Evolutionary conservation across 92 coral and sea anemone species (phyloP).

Genomic region (Phymanthus crucifer): DNA sequence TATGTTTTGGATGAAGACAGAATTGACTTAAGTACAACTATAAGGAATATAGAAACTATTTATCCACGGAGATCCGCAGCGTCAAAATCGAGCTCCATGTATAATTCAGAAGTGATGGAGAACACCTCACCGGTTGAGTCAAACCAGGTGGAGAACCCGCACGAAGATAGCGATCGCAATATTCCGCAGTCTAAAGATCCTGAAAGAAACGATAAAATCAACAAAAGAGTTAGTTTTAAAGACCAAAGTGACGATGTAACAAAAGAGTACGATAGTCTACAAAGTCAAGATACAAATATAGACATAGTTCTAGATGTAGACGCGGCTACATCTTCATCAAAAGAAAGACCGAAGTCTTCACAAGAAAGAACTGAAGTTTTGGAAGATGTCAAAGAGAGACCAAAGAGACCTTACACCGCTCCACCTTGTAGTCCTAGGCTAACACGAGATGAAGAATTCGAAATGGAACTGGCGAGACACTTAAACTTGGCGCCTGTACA

Average conservation of each 20-base stretch:
- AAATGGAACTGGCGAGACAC: conserved; percentile 7
- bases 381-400: neutral
- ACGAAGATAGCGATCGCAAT: neutral
- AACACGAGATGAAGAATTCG: conserved; percentile 22
- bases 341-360: conserved; percentile 26
- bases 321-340: neutral
- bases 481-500: conserved; percentile 36
- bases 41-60: conserved; percentile 22
- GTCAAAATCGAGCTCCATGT: conserved; percentile 6
- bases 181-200: neutral
- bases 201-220: conserved; percentile 10
- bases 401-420: conserved; percentile 66
- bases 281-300: neutral
- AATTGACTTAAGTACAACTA: conserved; percentile 34
- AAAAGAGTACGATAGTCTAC: neutral
- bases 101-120: neutral
- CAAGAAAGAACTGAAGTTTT: neutral
- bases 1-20: conserved; percentile 21
- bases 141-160: neutral
- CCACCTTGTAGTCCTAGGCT: conserved; percentile 62
- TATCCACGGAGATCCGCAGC: conserved; percentile 25
- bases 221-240: conserved; percentile 71
- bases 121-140: neutral
- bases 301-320: neutral
- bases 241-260: conserved; percentile 28